Conservation (phyloP, 1,140 invertebrate genomes). For the Drosophila kanapiae region DNA sequence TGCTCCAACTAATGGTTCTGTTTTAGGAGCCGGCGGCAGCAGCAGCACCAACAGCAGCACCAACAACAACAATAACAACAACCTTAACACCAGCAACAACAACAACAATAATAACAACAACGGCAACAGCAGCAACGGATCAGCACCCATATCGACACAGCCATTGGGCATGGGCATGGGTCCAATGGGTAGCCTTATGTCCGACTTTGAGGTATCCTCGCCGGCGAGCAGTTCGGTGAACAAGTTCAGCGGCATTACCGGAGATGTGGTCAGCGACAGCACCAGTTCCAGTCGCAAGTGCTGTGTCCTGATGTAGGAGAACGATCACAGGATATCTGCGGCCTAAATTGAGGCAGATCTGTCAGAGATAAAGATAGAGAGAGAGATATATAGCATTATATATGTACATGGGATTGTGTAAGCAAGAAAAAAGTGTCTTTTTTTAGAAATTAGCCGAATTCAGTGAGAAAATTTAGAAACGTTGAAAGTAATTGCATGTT, state of each 20-base stretch:
- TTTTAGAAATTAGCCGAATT: constrained; percentile 69
- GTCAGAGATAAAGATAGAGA: not conserved
- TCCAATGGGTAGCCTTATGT: constrained; percentile 49
- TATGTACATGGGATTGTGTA: constrained; percentile 27
- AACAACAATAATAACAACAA: constrained; percentile 33
- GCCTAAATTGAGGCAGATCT: constrained; percentile 4
- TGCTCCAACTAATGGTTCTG: constrained; percentile 81
- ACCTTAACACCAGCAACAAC: constrained; percentile 62
- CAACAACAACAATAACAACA: constrained; percentile 66
- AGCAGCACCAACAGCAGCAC: constrained; percentile 32
- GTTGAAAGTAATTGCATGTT: constrained; percentile 26
- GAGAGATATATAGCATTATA: constrained; percentile 15
- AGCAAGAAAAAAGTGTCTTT: constrained; percentile 73
- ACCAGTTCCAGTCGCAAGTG: constrained; percentile 87
- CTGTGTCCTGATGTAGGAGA: constrained; percentile 86
- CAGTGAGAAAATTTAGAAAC: constrained; percentile 45
- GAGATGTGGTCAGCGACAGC: constrained; percentile 89
- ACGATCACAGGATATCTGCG: too few species aligned
- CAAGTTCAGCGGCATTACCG: constrained; percentile 89
- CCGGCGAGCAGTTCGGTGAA: constrained; percentile 68
- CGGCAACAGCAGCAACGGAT: constrained; percentile 28
- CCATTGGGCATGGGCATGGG: constrained; percentile 68
- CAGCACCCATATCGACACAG: constrained; percentile 59
- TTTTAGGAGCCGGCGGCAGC: constrained; percentile 77
- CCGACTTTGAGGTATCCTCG: constrained; percentile 61